phyloP scores from a whole-genome alignment of 2,888 invertebrate genomes.

The Macroteleia sp. region DNA sequence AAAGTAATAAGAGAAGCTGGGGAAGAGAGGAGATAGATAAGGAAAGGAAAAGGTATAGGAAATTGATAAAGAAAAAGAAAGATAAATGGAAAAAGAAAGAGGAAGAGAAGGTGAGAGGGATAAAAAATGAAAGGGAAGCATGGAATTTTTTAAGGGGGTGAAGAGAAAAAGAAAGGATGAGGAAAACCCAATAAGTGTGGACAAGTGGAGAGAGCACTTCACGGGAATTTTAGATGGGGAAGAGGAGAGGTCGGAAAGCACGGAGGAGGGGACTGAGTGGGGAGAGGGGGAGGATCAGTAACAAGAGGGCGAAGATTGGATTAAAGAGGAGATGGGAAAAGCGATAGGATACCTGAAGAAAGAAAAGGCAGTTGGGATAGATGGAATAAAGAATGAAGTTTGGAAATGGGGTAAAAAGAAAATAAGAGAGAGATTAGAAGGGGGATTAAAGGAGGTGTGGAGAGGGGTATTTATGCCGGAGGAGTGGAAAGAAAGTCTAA shows the following conservation, averaged over 20 bases:
- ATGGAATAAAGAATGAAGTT: constrained; percentile 7
- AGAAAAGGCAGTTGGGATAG: not conserved
- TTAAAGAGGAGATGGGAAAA: too few relatives aligned
- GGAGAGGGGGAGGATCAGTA: too few relatives aligned
- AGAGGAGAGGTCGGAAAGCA: too few relatives aligned
- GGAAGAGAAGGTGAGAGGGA: not conserved
- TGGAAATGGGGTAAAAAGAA: not conserved
- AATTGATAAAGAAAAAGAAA: not conserved
- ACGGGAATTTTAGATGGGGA: too few relatives aligned
- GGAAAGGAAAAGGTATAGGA: not conserved
- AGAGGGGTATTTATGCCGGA: not conserved
- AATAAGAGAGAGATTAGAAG: not conserved
- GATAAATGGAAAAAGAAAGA: not conserved
- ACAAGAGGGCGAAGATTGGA: too few relatives aligned
- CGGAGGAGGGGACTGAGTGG: too few relatives aligned
- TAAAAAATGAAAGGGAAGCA: not conserved
- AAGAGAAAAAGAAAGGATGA: too few relatives aligned
- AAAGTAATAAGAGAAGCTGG: not conserved
- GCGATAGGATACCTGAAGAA: not conserved
- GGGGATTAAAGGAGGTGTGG: not conserved
- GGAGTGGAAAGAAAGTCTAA: not conserved
- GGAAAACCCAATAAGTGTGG: not conserved
- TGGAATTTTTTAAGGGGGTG: too few relatives aligned
- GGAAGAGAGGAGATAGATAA: not conserved
- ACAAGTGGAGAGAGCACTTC: constrained; percentile 1